Conservation (phyloP, 1,140 invertebrate genomes). For the Euglossa dilemma region DNA sequence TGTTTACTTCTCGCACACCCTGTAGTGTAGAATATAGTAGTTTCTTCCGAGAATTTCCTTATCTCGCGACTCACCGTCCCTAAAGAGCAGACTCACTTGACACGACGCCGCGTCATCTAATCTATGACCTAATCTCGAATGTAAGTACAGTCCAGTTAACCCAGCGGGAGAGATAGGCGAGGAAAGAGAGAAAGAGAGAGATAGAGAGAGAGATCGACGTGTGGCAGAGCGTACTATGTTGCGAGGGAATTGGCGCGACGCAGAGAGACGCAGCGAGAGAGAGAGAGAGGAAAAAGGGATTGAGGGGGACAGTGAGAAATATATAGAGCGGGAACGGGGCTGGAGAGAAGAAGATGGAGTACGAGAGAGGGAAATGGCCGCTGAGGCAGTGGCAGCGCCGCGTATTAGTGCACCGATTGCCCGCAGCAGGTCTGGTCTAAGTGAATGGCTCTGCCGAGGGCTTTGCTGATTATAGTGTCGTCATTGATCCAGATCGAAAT, state of each 20-base stretch:
- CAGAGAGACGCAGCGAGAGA: background rate
- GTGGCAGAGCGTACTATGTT: background rate
- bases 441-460: slow-evolving; percentile 66
- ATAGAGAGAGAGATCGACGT: background rate
- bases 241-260: slow-evolving; percentile 18
- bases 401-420: slow-evolving; percentile 63
- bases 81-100: slow-evolving; percentile 17
- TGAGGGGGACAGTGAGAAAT: slow-evolving; percentile 22
- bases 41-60: slow-evolving; percentile 28
- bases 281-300: no score
- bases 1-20: no score
- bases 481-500: slow-evolving; percentile 69
- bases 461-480: slow-evolving; percentile 68
- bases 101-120: slow-evolving; percentile 39
- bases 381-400: slow-evolving; percentile 38
- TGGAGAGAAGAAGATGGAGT: background rate
- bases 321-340: background rate
- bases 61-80: slow-evolving; percentile 6
- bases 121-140: slow-evolving; percentile 56
- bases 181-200: background rate
- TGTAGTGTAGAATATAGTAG: background rate
- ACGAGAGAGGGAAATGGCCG: background rate
- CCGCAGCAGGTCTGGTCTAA: slow-evolving; percentile 56
- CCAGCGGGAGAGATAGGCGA: background rate
- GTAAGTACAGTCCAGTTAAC: slow-evolving; percentile 13